phyloP scores from a whole-genome alignment of 2,797 vertebrate genomes.

The Falco cherrug region DNA sequence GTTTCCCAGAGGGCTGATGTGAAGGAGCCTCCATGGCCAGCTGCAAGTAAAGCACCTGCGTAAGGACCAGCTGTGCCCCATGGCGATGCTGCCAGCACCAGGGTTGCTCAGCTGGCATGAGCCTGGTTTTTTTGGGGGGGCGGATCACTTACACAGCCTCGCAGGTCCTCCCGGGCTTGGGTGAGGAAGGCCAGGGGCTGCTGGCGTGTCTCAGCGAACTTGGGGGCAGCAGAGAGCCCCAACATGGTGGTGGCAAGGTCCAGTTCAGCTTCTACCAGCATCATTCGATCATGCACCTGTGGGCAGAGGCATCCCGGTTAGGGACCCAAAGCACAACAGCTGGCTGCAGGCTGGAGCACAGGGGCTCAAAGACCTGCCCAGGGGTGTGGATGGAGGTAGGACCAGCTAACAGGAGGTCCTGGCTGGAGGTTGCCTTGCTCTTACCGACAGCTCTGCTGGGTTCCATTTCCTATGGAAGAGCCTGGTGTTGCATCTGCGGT shows the following conservation, averaged over 20 bases:
- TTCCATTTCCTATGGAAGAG: conserved; percentile 41
- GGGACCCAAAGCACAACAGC: neutral
- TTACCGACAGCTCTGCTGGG: neutral
- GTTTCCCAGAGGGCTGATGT: neutral
- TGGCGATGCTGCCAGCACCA: accelerated
- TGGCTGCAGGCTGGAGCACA: accelerated
- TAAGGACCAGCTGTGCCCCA: accelerated
- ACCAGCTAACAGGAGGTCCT: accelerated
- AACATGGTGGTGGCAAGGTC: neutral
- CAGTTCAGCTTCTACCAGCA: conserved; percentile 39
- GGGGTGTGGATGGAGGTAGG: neutral
- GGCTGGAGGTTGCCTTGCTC: accelerated
- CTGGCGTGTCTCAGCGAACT: neutral
- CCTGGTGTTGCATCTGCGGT: neutral
- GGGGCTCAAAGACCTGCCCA: accelerated
- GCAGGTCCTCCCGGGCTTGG: conserved; percentile 18
- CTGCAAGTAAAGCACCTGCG: neutral
- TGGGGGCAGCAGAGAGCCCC: accelerated
- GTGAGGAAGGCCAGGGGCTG: neutral
- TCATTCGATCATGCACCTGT: neutral
- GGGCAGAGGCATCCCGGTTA: neutral
- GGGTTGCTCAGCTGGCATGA: accelerated
- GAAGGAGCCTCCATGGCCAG: neutral
- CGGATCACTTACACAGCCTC: conserved; percentile 16
- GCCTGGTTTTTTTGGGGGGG: accelerated